These are phyloP conservation scores for Troides oblongomaculatus DNA, from an alignment of 2,888 invertebrate species.

Conservation along the genomic window DNA sequence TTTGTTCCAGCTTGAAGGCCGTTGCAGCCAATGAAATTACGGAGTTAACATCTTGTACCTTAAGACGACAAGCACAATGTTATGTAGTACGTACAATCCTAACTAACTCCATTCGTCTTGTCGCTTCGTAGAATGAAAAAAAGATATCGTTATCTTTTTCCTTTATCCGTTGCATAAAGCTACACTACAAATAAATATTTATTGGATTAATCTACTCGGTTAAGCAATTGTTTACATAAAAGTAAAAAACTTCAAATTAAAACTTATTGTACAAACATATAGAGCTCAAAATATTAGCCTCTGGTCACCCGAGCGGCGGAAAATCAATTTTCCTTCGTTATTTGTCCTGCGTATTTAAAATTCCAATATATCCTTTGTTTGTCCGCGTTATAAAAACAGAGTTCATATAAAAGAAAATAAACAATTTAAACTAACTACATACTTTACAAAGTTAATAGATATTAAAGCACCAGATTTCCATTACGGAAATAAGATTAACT, in stretches of 20 bases:
- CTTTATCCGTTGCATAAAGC: no score
- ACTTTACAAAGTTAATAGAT: constrained; percentile 3
- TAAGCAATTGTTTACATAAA: neutral
- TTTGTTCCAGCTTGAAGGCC: no score
- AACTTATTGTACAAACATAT: neutral
- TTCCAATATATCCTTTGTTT: neutral
- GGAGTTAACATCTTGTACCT: no score
- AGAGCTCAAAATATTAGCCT: neutral
- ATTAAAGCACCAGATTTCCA: constrained; percentile 9
- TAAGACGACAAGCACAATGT: no score
- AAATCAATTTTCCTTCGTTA: constrained; percentile 1
- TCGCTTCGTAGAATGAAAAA: no score
- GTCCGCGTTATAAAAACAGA: neutral
- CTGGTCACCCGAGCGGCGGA: neutral
- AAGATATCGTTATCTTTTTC: no score
- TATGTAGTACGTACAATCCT: no score
- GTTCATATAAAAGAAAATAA: neutral
- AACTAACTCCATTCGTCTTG: no score
- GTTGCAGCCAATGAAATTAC: no score
- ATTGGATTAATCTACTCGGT: neutral
- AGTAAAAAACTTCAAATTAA: neutral
- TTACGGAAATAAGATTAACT: constrained; percentile 23
- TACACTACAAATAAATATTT: no score
- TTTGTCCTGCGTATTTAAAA: neutral
- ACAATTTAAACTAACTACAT: neutral